These are phyloP conservation scores for Druon quercuslanigerum DNA, from an alignment of 1,140 invertebrate species.

Conservation along the genomic window DNA sequence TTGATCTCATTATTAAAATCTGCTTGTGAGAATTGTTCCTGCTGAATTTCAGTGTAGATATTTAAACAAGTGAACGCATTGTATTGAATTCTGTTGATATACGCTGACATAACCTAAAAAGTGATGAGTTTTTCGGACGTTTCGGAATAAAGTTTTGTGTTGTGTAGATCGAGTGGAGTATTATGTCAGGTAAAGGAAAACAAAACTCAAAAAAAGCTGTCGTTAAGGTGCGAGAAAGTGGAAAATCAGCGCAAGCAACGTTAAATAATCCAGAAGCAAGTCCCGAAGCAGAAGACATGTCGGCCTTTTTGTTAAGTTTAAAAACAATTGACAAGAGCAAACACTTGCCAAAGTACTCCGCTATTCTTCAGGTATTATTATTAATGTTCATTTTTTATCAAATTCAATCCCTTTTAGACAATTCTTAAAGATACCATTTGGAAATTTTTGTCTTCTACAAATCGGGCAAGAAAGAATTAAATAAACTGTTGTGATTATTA, in stretches of 20 bases:
- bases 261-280: constrained; percentile 53
- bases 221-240: constrained; percentile 66
- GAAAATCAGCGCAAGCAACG: constrained; percentile 60
- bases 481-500: too few species aligned
- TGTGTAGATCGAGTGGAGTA: neutral
- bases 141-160: neutral
- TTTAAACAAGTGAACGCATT: too few species aligned
- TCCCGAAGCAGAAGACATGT: constrained; percentile 52
- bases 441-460: too few species aligned
- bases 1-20: too few species aligned
- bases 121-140: too few species aligned
- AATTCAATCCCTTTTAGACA: neutral
- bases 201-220: constrained; percentile 71
- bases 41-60: too few species aligned
- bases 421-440: too few species aligned
- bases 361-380: constrained; percentile 71
- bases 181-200: constrained; percentile 74
- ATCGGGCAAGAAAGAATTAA: too few species aligned
- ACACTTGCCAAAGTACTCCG: constrained; percentile 76
- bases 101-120: too few species aligned
- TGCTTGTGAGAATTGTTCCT: too few species aligned
- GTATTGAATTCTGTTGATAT: too few species aligned
- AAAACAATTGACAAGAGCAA: constrained; percentile 77
- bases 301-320: constrained; percentile 62
- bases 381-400: neutral